Conservation (phyloP, 2,797 vertebrate species). For the Sciurus vulgaris region DNA sequence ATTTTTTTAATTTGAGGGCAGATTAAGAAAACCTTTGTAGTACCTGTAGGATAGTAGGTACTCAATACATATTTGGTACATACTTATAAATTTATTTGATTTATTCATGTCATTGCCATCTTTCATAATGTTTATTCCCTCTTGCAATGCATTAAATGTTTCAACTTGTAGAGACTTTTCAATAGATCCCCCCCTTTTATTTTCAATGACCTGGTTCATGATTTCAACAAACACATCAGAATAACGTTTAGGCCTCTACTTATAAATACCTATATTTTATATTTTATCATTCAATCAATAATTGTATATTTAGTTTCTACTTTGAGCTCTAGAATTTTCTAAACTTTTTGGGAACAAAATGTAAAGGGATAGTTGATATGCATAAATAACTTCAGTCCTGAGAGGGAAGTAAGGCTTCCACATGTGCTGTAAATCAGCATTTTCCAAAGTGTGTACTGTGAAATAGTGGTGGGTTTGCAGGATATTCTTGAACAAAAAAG, state of each 20-base stretch:
- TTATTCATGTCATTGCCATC: background rate
- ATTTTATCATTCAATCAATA: background rate
- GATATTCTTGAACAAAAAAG: background rate
- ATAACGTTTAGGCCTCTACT: background rate
- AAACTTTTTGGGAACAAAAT: background rate
- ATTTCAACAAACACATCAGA: background rate
- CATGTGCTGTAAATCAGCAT: background rate
- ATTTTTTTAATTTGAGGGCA: background rate
- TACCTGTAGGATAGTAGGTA: background rate
- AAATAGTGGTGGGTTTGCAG: background rate
- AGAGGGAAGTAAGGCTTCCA: background rate
- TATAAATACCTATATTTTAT: background rate
- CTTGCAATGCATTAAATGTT: background rate
- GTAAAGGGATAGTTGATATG: background rate
- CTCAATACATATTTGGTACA: background rate
- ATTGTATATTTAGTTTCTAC: background rate
- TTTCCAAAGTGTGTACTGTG: background rate
- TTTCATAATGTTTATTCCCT: background rate
- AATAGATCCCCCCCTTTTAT: background rate
- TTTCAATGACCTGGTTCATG: background rate
- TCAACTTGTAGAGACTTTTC: background rate
- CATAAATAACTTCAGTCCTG: background rate
- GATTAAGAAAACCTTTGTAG: background rate
- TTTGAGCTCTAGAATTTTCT: background rate
- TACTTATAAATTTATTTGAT: background rate